Percentiles rank a stretch among this genome's conserved stretches.
Evolutionary conservation across 1,140 invertebrate genomes (phyloP).

Genomic region (Thaumetopoea pityocampa): DNA sequence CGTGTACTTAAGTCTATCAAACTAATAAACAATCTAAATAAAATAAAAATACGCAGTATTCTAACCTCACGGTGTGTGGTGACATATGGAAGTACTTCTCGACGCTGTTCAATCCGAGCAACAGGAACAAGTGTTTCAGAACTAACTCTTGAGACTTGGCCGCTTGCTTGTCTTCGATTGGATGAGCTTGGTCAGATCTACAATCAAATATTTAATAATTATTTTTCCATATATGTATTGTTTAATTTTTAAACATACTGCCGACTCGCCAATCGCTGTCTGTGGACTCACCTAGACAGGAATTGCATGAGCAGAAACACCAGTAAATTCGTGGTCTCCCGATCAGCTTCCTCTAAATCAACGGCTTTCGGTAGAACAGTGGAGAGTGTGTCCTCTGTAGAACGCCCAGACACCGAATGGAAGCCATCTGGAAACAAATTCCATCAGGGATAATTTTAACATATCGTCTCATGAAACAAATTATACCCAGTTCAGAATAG

Average conservation of each 20-base stretch:
- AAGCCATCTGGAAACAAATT: conserved; percentile 81
- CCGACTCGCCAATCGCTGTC: too few relatives aligned
- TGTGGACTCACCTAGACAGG: conserved; percentile 79
- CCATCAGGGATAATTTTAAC: too few relatives aligned
- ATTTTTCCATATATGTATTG: conserved; percentile 4
- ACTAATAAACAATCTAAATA: neutral
- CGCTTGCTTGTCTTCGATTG: conserved; percentile 89
- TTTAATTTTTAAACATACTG: too few relatives aligned
- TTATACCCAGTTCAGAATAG: too few relatives aligned
- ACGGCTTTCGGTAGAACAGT: conserved; percentile 87
- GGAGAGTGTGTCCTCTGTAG: conserved; percentile 82
- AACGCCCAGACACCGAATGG: conserved; percentile 82
- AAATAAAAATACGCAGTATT: neutral
- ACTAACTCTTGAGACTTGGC: conserved; percentile 91
- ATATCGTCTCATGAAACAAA: too few relatives aligned
- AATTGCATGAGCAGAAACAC: conserved; percentile 98
- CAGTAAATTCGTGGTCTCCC: conserved; percentile 96
- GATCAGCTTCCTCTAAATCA: conserved; percentile 95
- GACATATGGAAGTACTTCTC: conserved; percentile 94
- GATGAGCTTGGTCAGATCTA: conserved; percentile 82
- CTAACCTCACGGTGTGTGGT: conserved; percentile 89
- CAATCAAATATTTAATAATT: conserved; percentile 8
- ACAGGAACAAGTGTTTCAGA: conserved; percentile 92
- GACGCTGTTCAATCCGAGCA: conserved; percentile 94
- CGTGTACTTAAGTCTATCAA: too few relatives aligned